Base-by-base conservation (phyloP, 2,888 invertebrate species). In the Psylliodes chrysocephalus region DNA sequence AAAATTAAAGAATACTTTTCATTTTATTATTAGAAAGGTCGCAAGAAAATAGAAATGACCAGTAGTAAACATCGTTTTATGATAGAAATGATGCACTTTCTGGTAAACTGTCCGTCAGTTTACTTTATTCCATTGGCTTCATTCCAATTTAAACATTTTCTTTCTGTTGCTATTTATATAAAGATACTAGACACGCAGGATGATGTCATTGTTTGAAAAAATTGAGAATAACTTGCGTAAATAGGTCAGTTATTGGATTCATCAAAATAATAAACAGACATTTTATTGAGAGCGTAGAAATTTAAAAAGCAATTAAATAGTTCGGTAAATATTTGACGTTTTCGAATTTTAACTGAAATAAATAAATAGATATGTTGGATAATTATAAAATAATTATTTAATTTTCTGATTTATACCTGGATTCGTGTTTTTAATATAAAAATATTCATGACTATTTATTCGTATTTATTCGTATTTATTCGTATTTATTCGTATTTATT, bases 221-320 rank as follows among this genome's bases (percentile, higher is more conserved):
- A 18, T 25, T 1, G 47, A n/a, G 47, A 47, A 59, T 46, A 59
- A 38, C 19, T 30, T 28, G 7, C 38, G 59, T 28, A 59, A 59
- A 59, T 59, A 59, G 51, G 59, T 59, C 59, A 59, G 59, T 59
- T 57, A 57, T 49, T 49, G 17, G n/a, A 17, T 30, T 1, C 17
- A 15, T 35, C 47, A 57, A 49, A 57, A 47, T 47, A 57, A 57
- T 28, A 35, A 47, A 57, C 22, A 6, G 7, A 44, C 22, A 42
- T 14, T 44, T 22, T 30, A 40, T 40, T 17, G 12, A 2, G 17
- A 40, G 5, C n/a, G n/a, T n/a, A n/a, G n/a, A n/a, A n/a, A n/a
- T n/a, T n/a, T n/a, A n/a, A n/a, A n/a, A n/a, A n/a, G n/a, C n/a
- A n/a, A n/a, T n/a, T n/a, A n/a, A n/a, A n/a, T n/a, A n/a, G n/a